Percentiles rank a stretch among this genome's conserved stretches.
phyloP scores from a whole-genome alignment of 1,140 invertebrate genomes.

The Calliopsis andreniformis region DNA sequence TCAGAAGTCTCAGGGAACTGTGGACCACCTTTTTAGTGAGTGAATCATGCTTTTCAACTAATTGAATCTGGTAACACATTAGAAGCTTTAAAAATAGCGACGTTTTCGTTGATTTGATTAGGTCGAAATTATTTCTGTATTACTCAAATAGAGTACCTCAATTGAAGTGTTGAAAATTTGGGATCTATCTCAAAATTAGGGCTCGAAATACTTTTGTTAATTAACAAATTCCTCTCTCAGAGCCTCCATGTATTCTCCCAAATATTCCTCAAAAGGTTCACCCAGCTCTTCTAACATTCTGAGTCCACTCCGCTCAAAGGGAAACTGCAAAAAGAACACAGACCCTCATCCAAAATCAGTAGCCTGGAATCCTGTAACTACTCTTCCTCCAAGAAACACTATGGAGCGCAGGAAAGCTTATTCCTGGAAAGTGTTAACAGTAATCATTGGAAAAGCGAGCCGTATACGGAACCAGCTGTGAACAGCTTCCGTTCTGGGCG shows the following conservation, averaged over 20 bases:
- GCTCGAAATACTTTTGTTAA: no score
- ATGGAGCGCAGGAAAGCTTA: constrained; percentile 55
- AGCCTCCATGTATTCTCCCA: no score
- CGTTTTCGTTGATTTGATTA: neutral
- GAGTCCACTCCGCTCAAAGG: neutral
- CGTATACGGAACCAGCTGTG: constrained; percentile 38
- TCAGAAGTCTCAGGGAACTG: neutral
- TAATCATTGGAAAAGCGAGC: constrained; percentile 52
- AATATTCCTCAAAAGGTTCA: no score
- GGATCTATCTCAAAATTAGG: no score
- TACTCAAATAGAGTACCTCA: no score
- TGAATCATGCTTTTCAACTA: neutral
- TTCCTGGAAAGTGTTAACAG: constrained; percentile 64
- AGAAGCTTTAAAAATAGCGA: no score
- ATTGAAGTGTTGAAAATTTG: no score
- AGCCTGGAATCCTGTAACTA: constrained; percentile 58
- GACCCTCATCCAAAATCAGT: constrained; percentile 69
- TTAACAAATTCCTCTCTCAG: no score
- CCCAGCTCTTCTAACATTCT: no score
- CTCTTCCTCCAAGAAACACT: constrained; percentile 62
- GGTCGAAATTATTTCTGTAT: no score
- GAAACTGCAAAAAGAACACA: constrained; percentile 45
- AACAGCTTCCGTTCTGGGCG: constrained; percentile 34
- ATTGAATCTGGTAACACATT: no score
- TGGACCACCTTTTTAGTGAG: neutral